These are phyloP conservation scores for Apteryx mantelli DNA, from an alignment of 2,113 vertebrate species.

Conservation along the genomic window DNA sequence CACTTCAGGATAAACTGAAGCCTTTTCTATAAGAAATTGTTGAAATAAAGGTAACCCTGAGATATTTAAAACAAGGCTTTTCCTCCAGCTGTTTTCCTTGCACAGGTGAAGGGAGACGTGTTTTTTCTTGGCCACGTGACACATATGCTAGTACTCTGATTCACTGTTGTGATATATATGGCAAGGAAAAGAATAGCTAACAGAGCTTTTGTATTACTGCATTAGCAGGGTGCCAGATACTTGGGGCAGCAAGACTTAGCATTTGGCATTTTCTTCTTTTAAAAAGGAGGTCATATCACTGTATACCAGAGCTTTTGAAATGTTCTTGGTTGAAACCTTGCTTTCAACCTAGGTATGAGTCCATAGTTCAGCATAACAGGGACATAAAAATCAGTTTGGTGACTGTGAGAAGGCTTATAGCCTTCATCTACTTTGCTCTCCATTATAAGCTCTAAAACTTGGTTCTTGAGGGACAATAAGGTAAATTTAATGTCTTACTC, in stretches of 20 bases:
- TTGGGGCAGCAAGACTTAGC: neutral
- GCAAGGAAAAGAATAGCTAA: neutral
- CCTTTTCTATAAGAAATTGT: neutral
- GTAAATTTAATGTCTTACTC: conserved; percentile 4
- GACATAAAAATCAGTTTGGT: neutral
- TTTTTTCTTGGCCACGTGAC: accelerated
- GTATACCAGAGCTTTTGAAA: neutral
- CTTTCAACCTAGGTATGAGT: neutral
- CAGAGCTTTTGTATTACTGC: neutral
- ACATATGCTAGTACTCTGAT: neutral
- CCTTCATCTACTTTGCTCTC: neutral
- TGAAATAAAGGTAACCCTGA: neutral
- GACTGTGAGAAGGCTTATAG: neutral
- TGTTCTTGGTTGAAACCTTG: neutral
- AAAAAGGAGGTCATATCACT: neutral
- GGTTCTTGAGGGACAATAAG: neutral
- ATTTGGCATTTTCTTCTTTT: neutral
- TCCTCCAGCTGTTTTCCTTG: neutral
- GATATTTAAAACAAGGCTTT: neutral
- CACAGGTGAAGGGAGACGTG: neutral
- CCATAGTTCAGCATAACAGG: neutral
- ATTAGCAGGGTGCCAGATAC: neutral
- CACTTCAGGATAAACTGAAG: neutral
- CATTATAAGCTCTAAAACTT: neutral
- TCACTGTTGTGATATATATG: neutral